Conservation (phyloP, 2,888 invertebrate genomes). For the Drosophila flavopinicola region DNA sequence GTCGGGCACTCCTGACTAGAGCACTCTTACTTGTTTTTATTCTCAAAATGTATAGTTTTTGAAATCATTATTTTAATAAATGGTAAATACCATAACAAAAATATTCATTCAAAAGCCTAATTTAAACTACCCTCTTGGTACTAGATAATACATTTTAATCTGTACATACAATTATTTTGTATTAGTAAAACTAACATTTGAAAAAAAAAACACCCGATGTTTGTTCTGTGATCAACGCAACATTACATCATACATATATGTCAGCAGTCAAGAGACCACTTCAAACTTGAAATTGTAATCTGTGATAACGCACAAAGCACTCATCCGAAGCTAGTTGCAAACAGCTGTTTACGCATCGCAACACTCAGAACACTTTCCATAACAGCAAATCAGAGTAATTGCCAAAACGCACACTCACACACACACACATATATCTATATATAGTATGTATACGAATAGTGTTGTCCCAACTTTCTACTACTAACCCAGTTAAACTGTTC, state of each 20-base stretch:
- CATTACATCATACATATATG: too few species aligned
- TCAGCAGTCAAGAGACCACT: background rate
- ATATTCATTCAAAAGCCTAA: too few species aligned
- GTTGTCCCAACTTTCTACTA: slow-evolving; percentile 67
- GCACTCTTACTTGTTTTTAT: background rate
- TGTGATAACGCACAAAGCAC: background rate
- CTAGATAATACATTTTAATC: too few species aligned
- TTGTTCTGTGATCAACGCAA: too few species aligned
- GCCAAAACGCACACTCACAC: slow-evolving; percentile 37
- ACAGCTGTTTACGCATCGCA: slow-evolving; percentile 16
- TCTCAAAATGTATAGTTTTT: too few species aligned
- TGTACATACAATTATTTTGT: too few species aligned
- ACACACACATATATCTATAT: slow-evolving; percentile 3
- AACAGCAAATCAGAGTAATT: slow-evolving; percentile 49
- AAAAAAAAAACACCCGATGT: too few species aligned
- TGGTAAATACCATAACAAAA: too few species aligned
- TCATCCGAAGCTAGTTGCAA: background rate
- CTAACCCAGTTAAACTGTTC: slow-evolving; percentile 70
- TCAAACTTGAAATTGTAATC: background rate
- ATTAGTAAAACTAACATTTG: too few species aligned
- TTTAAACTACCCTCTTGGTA: too few species aligned
- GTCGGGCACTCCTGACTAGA: background rate
- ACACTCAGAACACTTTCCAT: slow-evolving; percentile 39
- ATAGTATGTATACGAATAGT: too few species aligned
- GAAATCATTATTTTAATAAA: too few species aligned